Conservation (phyloP, 2,797 vertebrate genomes). For the Oophaga sylvatica region DNA sequence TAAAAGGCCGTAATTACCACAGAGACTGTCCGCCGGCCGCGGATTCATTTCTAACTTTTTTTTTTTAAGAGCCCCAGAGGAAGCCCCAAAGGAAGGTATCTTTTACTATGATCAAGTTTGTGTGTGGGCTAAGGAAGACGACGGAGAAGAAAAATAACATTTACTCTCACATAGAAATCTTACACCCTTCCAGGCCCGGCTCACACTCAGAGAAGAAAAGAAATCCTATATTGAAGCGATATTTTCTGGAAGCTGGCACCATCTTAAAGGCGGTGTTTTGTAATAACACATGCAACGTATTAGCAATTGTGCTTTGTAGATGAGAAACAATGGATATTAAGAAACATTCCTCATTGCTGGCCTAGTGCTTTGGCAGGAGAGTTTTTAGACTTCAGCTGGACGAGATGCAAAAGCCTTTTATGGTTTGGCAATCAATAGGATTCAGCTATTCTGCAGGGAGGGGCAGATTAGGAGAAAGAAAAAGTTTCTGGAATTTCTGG, state of each 20-base stretch:
- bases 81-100: constrained; percentile 18
- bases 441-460: constrained; percentile 46
- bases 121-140: constrained; percentile 46
- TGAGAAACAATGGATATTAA: constrained; percentile 60
- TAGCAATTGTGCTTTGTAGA: constrained; percentile 56
- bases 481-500: constrained; percentile 23
- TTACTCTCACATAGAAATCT: constrained; percentile 20
- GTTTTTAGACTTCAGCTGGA: constrained; percentile 50
- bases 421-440: constrained; percentile 47
- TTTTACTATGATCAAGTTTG: constrained; percentile 26
- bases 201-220: neutral
- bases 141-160: constrained; percentile 28
- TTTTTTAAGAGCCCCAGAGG: constrained; percentile 30
- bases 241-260: constrained; percentile 47
- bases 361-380: constrained; percentile 47
- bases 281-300: constrained; percentile 57
- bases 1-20: constrained; percentile 16
- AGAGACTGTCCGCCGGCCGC: neutral
- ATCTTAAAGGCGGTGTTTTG: constrained; percentile 38
- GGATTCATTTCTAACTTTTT: constrained; percentile 20
- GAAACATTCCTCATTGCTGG: constrained; percentile 54
- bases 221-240: constrained; percentile 37
- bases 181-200: constrained; percentile 16
- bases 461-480: constrained; percentile 25
- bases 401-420: constrained; percentile 55